Evolutionary conservation across 2,113 vertebrate genomes (phyloP), one percentile per base, ranked within the genome.

Genomic region (Hiodon alosoides): DNA sequence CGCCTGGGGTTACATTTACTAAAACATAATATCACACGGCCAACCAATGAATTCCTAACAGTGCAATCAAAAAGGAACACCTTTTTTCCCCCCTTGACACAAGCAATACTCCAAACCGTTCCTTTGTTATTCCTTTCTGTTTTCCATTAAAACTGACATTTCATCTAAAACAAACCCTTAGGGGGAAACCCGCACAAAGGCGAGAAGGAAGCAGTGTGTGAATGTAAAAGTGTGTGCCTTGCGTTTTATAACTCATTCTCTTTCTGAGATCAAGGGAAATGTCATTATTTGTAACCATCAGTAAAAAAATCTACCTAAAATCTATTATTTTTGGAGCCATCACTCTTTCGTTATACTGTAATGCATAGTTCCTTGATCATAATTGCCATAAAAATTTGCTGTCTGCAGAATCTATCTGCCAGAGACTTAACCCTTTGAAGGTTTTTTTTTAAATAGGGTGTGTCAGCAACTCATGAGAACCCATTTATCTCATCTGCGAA

Each of bases 141-240:
- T 87, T 89, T 88, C 92, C 92, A 90, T 94, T 93, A 94, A 94
- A 90, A 90, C 85, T 94, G 92, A 93, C 89, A 89, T 91, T 92
- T 91, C 84, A 90, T 93, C 91, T 88, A 89, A 91, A 92, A 81
- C 83, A 87, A 89, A 88, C 85, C 93, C 91, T 92, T 76, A 61
- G 87, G 93, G 91, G 87, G 77, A 80, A 87, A 84, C 75, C 81
- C 78, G 70, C 7, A 84, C 81, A 85, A 82, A 90, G 89, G 87
- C 80, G 83, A 83, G 80, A 84, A 89, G 88, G 87, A 86, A 81
- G 86, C 85, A 87, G 0, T 11, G 77, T 58, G 77, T 69, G 79
- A 87, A 86, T 77, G 78, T 67, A 82, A 89, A 90, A 88, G 76
- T 66, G 69, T 75, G 71, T 71, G 88, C 82, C 83, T 81, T 81